phyloP scores from a whole-genome alignment of 2,113 vertebrate species.

The Ictidomys tridecemlineatus region DNA sequence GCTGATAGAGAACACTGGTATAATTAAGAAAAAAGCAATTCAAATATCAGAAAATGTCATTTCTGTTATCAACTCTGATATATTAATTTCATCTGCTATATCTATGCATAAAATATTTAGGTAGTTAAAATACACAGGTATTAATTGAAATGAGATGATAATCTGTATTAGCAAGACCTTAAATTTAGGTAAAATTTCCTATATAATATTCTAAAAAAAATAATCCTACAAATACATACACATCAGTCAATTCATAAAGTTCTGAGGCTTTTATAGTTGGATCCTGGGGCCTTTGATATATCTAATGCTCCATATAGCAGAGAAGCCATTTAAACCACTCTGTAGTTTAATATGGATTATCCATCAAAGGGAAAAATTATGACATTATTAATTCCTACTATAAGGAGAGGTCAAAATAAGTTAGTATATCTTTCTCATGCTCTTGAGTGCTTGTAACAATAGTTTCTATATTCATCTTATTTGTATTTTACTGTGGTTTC shows the following conservation, averaged over 20 bases:
- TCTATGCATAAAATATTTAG: background rate
- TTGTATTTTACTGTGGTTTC: background rate
- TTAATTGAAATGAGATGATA: slow-evolving; percentile 55
- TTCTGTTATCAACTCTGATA: background rate
- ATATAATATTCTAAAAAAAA: background rate
- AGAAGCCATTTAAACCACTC: background rate
- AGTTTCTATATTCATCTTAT: background rate
- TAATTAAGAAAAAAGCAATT: background rate
- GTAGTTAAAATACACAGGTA: background rate
- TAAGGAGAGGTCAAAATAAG: slow-evolving; percentile 13
- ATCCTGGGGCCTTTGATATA: background rate
- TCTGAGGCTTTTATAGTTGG: background rate
- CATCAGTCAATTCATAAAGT: background rate
- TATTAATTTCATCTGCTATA: slow-evolving; percentile 11
- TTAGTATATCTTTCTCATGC: background rate
- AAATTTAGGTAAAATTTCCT: slow-evolving; percentile 44
- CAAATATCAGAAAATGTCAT: slow-evolving; percentile 29
- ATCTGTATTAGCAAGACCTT: background rate
- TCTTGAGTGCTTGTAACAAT: slow-evolving; percentile 20
- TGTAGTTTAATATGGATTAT: slow-evolving; percentile 46
- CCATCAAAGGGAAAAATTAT: slow-evolving; percentile 38
- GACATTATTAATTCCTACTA: background rate
- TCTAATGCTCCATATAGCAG: background rate
- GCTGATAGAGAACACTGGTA: background rate
- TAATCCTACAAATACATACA: background rate